Conservation (phyloP, 1,140 invertebrate genomes). For the Fopius arisanus region DNA sequence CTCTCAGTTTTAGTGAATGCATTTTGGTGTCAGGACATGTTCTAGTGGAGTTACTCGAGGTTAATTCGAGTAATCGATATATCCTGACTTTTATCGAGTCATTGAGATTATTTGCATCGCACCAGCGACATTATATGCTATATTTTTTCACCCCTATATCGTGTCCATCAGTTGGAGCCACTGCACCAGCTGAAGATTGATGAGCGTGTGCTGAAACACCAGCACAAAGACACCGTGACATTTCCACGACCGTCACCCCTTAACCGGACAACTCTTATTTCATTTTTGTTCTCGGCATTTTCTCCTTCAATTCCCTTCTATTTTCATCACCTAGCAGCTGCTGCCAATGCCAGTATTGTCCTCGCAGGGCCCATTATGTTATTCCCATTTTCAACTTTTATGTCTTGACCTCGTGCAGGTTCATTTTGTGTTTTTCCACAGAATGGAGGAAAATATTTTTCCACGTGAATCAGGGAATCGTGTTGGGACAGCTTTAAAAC, state of each 20-base stretch:
- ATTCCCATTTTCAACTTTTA: too few relatives aligned
- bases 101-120: not conserved
- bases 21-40: too few relatives aligned
- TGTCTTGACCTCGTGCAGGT: too few relatives aligned
- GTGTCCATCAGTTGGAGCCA: not conserved
- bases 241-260: not conserved
- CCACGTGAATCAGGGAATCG: not conserved
- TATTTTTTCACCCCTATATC: not conserved
- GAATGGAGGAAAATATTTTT: not conserved
- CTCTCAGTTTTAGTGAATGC: too few relatives aligned
- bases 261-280: not conserved
- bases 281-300: not conserved
- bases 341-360: too few relatives aligned
- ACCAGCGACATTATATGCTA: not conserved
- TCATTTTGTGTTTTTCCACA: not conserved
- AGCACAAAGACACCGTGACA: not conserved
- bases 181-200: not conserved
- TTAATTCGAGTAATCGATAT: too few relatives aligned
- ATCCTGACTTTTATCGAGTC: not conserved
- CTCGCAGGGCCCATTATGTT: too few relatives aligned
- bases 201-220: not conserved
- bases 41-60: too few relatives aligned
- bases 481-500: not conserved
- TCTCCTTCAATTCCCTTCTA: not conserved
- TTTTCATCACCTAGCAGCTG: too few relatives aligned